Percentiles rank a stretch among this genome's conserved stretches.
Evolutionary conservation across 2,888 invertebrate species (phyloP).

Genomic region (Neoascia interrupta): DNA sequence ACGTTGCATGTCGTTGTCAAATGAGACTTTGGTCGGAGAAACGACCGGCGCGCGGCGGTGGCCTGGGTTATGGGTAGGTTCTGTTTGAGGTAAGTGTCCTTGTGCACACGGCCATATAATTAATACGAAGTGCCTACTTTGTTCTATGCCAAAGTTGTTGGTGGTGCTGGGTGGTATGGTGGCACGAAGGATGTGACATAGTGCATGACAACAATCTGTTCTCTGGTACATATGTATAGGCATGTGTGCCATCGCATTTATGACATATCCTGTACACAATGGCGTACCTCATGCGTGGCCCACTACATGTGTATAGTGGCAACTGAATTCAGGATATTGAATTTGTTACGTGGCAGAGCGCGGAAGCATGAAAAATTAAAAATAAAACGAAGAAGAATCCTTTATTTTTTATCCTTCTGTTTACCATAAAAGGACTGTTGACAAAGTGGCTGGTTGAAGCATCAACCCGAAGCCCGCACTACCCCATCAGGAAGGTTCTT

Average conservation of each 20-base stretch:
- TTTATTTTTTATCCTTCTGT: slow-evolving; percentile 22
- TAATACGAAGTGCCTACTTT: slow-evolving; percentile 69
- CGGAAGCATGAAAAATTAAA: slow-evolving; percentile 55
- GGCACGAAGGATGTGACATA: slow-evolving; percentile 54
- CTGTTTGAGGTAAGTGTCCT: slow-evolving; percentile 69
- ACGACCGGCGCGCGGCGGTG: slow-evolving; percentile 2
- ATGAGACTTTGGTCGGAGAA: slow-evolving; percentile 52
- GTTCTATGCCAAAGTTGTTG: slow-evolving; percentile 49
- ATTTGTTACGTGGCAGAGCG: slow-evolving; percentile 60
- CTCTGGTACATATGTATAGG: no score
- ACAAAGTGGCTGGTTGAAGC: slow-evolving; percentile 61
- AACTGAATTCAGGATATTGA: slow-evolving; percentile 55
- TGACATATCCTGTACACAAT: slow-evolving; percentile 53
- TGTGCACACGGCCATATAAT: slow-evolving; percentile 68
- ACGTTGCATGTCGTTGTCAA: slow-evolving; percentile 68
- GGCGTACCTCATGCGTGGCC: slow-evolving; percentile 54
- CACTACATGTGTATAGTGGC: slow-evolving; percentile 3
- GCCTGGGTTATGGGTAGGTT: slow-evolving; percentile 5
- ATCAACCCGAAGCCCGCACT: slow-evolving; percentile 13
- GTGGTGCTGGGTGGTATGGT: not conserved
- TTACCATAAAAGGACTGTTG: slow-evolving; percentile 51
- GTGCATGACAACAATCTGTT: slow-evolving; percentile 62
- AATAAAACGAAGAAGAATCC: slow-evolving; percentile 4
- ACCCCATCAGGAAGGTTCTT: not conserved
- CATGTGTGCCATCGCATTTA: slow-evolving; percentile 29